Conservation (phyloP, 2,113 vertebrate species). For the Semnornis frantzii region DNA sequence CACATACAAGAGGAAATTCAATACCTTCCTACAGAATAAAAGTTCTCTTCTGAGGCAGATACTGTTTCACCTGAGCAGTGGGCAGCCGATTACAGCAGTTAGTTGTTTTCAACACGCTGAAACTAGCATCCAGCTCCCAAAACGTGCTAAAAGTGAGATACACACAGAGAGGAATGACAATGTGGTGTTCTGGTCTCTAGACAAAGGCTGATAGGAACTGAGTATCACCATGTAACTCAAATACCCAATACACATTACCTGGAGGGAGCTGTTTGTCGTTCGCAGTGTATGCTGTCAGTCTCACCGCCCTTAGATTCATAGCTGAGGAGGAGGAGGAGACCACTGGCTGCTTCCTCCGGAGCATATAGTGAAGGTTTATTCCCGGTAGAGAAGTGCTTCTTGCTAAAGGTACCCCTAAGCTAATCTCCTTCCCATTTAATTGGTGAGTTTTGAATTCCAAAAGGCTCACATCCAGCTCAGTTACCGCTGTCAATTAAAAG, state of each 20-base stretch:
- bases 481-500: neutral
- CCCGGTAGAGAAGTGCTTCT: neutral
- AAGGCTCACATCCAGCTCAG: neutral
- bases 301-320: neutral
- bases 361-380: neutral
- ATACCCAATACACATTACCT: neutral
- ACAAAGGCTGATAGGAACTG: neutral
- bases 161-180: rapidly evolving
- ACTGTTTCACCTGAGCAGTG: neutral
- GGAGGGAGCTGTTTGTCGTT: neutral
- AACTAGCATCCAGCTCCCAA: neutral
- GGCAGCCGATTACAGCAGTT: neutral
- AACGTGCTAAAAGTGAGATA: neutral
- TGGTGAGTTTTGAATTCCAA: neutral
- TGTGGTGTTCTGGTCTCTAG: neutral
- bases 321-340: neutral
- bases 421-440: neutral
- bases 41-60: neutral
- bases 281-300: neutral
- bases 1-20: neutral
- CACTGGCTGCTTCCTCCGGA: neutral
- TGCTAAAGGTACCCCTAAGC: neutral
- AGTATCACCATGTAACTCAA: neutral
- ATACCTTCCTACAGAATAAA: neutral
- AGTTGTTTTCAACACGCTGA: neutral